These are phyloP conservation scores for Drosophila trapezifrons DNA, from an alignment of 1,140 invertebrate species.

Conservation along the genomic window DNA sequence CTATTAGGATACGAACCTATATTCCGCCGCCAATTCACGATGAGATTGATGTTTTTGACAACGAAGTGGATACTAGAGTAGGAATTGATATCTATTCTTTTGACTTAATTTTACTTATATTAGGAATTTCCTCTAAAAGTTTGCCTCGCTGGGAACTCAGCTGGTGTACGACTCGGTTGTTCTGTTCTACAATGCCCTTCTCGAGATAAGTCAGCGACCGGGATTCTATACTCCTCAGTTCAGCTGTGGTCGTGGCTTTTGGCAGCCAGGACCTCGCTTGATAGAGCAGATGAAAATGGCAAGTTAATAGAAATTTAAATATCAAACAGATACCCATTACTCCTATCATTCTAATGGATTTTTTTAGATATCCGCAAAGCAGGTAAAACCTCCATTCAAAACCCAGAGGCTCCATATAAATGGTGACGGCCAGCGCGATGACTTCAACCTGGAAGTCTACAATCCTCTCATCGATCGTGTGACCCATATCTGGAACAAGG, in stretches of 20 bases:
- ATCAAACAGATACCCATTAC: neutral
- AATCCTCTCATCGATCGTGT: slow-evolving; percentile 74
- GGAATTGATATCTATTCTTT: neutral
- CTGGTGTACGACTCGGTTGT: slow-evolving; percentile 89
- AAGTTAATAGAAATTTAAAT: neutral
- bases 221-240: slow-evolving; percentile 61
- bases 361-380: slow-evolving; percentile 58
- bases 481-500: slow-evolving; percentile 74
- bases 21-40: slow-evolving; percentile 66
- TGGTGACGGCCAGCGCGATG: slow-evolving; percentile 88
- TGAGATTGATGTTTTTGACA: slow-evolving; percentile 69
- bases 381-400: slow-evolving; percentile 63
- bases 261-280: slow-evolving; percentile 66
- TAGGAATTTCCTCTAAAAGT: slow-evolving; percentile 9
- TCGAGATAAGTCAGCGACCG: slow-evolving; percentile 33
- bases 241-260: slow-evolving; percentile 67
- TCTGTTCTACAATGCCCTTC: slow-evolving; percentile 87
- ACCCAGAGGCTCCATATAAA: slow-evolving; percentile 89
- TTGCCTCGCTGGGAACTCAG: slow-evolving; percentile 48
- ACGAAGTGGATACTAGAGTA: slow-evolving; percentile 47
- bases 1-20: slow-evolving; percentile 63
- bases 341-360: neutral
- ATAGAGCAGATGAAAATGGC: slow-evolving; percentile 72
- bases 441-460: slow-evolving; percentile 91
- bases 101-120: neutral